Conservation (phyloP, 2,113 vertebrate genomes). For the Hepsetus odoe region DNA sequence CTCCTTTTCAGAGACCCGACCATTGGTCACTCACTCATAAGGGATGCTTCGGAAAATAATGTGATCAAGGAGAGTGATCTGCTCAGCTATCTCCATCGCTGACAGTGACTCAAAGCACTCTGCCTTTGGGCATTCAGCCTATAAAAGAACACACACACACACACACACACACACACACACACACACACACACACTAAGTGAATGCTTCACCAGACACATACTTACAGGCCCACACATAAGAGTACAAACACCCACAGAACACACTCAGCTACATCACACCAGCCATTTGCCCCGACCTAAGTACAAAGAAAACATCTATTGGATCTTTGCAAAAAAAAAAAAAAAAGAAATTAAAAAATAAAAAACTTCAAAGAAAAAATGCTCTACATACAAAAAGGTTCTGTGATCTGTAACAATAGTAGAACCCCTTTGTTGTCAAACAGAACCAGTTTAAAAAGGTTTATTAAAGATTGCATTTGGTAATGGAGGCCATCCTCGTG, state of each 20-base stretch:
- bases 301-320: too few species aligned
- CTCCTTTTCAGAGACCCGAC: neutral
- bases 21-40: constrained; percentile 80
- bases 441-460: too few species aligned
- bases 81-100: constrained; percentile 88
- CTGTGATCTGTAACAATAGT: too few species aligned
- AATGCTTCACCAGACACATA: too few species aligned
- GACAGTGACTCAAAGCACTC: constrained; percentile 86
- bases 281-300: neutral
- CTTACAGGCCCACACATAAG: constrained; percentile 6
- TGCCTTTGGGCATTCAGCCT: constrained; percentile 78
- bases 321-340: neutral
- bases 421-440: too few species aligned
- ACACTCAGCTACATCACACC: neutral
- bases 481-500: too few species aligned
- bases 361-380: too few species aligned
- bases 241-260: constrained; percentile 10
- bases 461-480: too few species aligned
- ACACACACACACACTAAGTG: neutral
- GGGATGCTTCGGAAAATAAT: constrained; percentile 87
- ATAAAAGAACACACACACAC: constrained; percentile 12
- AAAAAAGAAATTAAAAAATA: too few species aligned
- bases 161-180: constrained; percentile 20
- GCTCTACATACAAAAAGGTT: too few species aligned
- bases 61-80: constrained; percentile 87